Evolutionary conservation across 2,113 vertebrate species (phyloP).

Genomic region (Trogon melanurus): DNA sequence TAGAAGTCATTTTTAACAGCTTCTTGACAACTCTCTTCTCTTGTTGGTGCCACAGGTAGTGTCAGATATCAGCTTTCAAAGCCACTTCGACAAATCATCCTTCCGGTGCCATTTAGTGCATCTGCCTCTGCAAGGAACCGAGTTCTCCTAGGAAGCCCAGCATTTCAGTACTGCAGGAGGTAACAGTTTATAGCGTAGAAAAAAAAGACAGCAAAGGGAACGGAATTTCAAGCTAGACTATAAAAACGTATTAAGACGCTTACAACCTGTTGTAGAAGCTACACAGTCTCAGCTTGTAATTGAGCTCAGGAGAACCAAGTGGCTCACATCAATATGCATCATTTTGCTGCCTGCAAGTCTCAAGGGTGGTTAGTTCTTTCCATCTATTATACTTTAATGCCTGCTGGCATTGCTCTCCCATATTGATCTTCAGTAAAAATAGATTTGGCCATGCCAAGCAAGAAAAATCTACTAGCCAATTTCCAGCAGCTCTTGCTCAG

Average conservation of each 20-base stretch:
- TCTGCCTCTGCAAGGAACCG: slow-evolving; percentile 52
- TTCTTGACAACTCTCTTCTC: slow-evolving; percentile 59
- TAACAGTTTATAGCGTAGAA: background rate
- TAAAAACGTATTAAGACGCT: slow-evolving; percentile 36
- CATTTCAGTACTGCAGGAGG: background rate
- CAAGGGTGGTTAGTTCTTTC: background rate
- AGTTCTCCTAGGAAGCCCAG: slow-evolving; percentile 52
- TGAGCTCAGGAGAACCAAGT: background rate
- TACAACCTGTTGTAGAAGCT: background rate
- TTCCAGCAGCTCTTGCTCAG: slow-evolving; percentile 54
- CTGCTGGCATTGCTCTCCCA: background rate
- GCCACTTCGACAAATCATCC: slow-evolving; percentile 2
- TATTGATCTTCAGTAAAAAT: slow-evolving; percentile 19
- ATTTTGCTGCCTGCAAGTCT: background rate
- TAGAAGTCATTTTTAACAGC: slow-evolving; percentile 73
- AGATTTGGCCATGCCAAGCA: background rate
- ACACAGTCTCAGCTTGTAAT: background rate
- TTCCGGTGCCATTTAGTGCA: slow-evolving; percentile 47
- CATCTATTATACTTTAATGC: slow-evolving; percentile 32
- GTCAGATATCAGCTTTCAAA: slow-evolving; percentile 54
- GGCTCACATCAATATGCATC: background rate
- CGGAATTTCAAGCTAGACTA: background rate
- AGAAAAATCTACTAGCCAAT: background rate
- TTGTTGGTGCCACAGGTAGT: slow-evolving; percentile 11
- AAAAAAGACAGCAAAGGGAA: background rate